Conservation (phyloP, 2,888 invertebrate species). For the Perdita meconis region DNA sequence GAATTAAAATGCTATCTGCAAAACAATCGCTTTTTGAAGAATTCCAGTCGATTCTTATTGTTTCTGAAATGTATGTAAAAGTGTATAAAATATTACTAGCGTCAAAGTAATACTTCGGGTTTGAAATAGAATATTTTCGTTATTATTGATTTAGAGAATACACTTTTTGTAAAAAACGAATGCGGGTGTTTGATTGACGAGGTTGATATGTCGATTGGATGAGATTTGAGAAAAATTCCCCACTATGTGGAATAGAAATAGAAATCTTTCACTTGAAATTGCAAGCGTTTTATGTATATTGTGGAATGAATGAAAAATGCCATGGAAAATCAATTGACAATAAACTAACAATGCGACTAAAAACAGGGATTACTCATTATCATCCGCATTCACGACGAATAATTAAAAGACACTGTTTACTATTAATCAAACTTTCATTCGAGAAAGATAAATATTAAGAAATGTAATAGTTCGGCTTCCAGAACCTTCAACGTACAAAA, state of each 20-base stretch:
- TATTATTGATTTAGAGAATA: not conserved
- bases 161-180: not conserved
- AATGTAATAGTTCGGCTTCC: too few species aligned
- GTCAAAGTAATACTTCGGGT: not conserved
- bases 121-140: too few species aligned
- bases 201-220: too few species aligned
- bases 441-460: too few species aligned
- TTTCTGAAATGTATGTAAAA: too few species aligned
- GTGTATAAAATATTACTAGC: not conserved
- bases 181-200: not conserved
- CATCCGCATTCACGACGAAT: not conserved
- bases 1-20: not conserved
- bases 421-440: not conserved
- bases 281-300: slow-evolving; percentile 55
- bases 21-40: not conserved
- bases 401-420: not conserved
- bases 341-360: slow-evolving; percentile 59
- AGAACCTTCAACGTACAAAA: too few species aligned
- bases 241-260: too few species aligned
- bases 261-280: slow-evolving; percentile 30
- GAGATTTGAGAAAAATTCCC: too few species aligned
- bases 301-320: slow-evolving; percentile 54
- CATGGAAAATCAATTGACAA: slow-evolving; percentile 56
- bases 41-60: not conserved
- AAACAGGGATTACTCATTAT: not conserved